Evolutionary conservation across 2,113 vertebrate species (phyloP).

Genomic region (Meleagris gallopavo): DNA sequence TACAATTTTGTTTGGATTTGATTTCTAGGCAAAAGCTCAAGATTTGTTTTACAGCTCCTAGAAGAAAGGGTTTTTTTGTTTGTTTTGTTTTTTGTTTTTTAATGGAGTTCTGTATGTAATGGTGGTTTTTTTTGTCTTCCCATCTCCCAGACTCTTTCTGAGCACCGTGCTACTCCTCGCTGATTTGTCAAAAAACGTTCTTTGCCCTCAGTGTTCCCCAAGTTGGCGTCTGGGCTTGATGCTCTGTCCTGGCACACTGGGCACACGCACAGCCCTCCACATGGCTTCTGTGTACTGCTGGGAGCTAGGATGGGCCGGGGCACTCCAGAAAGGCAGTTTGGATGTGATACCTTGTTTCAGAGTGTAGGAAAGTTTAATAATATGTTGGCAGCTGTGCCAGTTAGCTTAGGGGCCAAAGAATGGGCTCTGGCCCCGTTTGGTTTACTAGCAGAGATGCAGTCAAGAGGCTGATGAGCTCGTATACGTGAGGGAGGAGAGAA

Average conservation of each 20-base stretch:
- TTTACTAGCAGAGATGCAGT: slow-evolving; percentile 35
- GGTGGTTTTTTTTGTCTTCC: not conserved
- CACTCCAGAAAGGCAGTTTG: not conserved
- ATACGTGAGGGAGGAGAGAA: not conserved
- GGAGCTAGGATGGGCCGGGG: not conserved
- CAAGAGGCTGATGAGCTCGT: slow-evolving; percentile 38
- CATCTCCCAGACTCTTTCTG: not conserved
- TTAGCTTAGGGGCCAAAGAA: slow-evolving; percentile 55
- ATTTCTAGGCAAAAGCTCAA: slow-evolving; percentile 46
- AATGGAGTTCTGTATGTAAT: fast-evolving
- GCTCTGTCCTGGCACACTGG: not conserved
- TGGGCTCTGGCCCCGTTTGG: not conserved
- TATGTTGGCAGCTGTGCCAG: not conserved
- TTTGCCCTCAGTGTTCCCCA: not conserved
- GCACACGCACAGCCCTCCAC: not conserved
- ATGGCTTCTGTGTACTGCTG: not conserved
- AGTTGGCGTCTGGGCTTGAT: not conserved
- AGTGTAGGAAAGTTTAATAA: not conserved
- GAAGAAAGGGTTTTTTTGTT: not conserved
- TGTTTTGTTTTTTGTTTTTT: not conserved
- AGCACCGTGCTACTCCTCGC: not conserved
- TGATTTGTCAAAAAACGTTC: not conserved
- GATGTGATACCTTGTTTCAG: not conserved
- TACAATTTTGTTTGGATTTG: not conserved
- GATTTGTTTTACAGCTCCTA: not conserved